These are phyloP conservation scores for Andrena marginata DNA, from an alignment of 2,888 invertebrate genomes.

Conservation along the genomic window DNA sequence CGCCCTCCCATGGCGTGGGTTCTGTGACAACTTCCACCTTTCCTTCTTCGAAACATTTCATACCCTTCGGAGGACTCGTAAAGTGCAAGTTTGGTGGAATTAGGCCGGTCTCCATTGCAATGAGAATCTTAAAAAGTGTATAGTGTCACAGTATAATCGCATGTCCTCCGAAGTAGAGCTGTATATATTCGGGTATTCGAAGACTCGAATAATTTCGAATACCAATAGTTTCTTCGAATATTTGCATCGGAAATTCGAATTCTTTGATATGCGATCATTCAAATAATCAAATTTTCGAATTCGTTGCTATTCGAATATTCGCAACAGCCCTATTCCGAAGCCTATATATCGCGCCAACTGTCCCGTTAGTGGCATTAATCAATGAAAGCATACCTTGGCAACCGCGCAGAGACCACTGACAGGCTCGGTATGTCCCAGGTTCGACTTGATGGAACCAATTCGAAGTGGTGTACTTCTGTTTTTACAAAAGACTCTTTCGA, in stretches of 20 bases:
- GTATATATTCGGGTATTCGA: no score
- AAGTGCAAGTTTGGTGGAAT: slow-evolving; percentile 96
- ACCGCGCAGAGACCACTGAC: slow-evolving; percentile 93
- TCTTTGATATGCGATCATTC: no score
- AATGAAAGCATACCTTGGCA: slow-evolving; percentile 88
- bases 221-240: no score
- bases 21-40: slow-evolving; percentile 91
- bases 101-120: slow-evolving; percentile 92
- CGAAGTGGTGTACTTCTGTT: slow-evolving; percentile 91
- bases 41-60: slow-evolving; percentile 88
- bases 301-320: no score
- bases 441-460: slow-evolving; percentile 97
- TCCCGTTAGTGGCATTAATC: no score
- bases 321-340: not conserved
- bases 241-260: no score
- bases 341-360: not conserved
- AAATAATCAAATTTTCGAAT: no score
- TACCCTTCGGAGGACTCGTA: slow-evolving; percentile 87
- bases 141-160: not conserved
- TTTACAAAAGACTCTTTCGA: slow-evolving; percentile 92
- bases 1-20: slow-evolving; percentile 89
- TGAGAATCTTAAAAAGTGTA: slow-evolving; percentile 86
- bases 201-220: no score
- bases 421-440: slow-evolving; percentile 97
- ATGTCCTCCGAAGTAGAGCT: not conserved